Evolutionary conservation across 2,888 invertebrate genomes (phyloP).

Genomic region (Patella pellucida): DNA sequence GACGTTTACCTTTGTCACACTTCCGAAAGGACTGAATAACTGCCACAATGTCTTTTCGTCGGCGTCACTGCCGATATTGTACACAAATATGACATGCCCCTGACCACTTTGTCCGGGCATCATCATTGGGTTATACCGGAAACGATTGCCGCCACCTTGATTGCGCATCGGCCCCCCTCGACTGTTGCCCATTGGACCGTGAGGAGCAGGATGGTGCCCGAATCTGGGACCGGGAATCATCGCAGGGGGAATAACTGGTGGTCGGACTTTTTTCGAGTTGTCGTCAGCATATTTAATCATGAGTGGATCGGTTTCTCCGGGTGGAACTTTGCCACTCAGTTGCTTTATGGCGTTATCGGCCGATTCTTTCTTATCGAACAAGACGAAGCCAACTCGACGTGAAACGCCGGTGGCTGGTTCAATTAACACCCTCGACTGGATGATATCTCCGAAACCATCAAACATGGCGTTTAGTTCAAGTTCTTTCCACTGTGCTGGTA

Average conservation of each 20-base stretch:
- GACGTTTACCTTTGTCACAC: constrained; percentile 70
- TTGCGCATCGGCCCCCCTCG: constrained; percentile 42
- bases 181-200: constrained; percentile 17
- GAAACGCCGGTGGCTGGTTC: constrained; percentile 91
- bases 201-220: constrained; percentile 26
- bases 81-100: constrained; percentile 69
- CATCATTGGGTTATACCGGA: constrained; percentile 45
- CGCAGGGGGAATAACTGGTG: constrained; percentile 37
- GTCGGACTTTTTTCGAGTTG: constrained; percentile 73
- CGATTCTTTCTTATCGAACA: constrained; percentile 87
- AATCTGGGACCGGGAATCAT: constrained; percentile 36
- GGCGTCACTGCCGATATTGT: constrained; percentile 70
- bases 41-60: constrained; percentile 70
- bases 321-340: constrained; percentile 84
- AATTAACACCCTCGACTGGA: constrained; percentile 90
- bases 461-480: constrained; percentile 87
- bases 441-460: constrained; percentile 89
- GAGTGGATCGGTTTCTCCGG: constrained; percentile 86
- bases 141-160: constrained; percentile 37
- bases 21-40: constrained; percentile 69
- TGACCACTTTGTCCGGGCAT: constrained; percentile 17
- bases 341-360: constrained; percentile 90
- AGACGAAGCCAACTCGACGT: constrained; percentile 89
- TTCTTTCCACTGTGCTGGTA: constrained; percentile 78
- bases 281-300: constrained; percentile 89